Conservation (phyloP, 1,140 invertebrate genomes). For the Drosophila willistoni region DNA sequence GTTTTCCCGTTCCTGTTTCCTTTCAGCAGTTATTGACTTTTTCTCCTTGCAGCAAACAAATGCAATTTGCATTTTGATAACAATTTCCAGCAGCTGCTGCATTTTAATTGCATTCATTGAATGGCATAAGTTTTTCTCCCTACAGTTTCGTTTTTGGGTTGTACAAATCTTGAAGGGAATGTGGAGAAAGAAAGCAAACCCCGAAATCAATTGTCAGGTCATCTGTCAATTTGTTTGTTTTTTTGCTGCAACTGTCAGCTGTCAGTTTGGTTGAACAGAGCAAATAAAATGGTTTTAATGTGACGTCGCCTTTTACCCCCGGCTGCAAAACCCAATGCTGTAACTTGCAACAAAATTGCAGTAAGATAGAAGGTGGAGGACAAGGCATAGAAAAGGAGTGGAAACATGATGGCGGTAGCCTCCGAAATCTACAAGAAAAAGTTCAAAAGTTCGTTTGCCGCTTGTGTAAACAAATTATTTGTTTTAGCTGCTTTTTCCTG, state of each 20-base stretch:
- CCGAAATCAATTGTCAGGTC: conserved; percentile 79
- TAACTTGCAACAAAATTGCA: conserved; percentile 72
- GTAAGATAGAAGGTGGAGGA: conserved; percentile 5
- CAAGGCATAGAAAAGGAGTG: conserved; percentile 2
- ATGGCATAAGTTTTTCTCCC: conserved; percentile 38
- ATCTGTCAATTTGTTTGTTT: conserved; percentile 81
- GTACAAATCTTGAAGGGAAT: conserved; percentile 34
- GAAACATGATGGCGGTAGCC: conserved; percentile 54
- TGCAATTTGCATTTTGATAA: conserved; percentile 75
- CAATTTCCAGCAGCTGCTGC: conserved; percentile 71
- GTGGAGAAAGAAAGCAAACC: conserved; percentile 46
- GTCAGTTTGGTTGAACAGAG: conserved; percentile 43
- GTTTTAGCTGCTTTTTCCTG: conserved; percentile 58
- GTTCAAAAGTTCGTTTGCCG: conserved; percentile 79
- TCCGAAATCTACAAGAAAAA: conserved; percentile 46
- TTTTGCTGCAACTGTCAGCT: conserved; percentile 70
- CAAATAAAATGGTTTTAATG: conserved; percentile 70
- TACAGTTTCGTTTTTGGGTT: conserved; percentile 7
- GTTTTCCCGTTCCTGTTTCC: not conserved
- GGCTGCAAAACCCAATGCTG: conserved; percentile 8
- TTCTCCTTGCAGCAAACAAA: conserved; percentile 38
- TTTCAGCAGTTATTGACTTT: conserved; percentile 63
- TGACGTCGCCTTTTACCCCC: conserved; percentile 31
- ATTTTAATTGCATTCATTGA: conserved; percentile 72
- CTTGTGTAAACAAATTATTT: conserved; percentile 82